Evolutionary conservation across 2,113 vertebrate genomes (phyloP), one percentile per base, ranked within the genome.

Genomic region (Leptodactylus fuscus): DNA sequence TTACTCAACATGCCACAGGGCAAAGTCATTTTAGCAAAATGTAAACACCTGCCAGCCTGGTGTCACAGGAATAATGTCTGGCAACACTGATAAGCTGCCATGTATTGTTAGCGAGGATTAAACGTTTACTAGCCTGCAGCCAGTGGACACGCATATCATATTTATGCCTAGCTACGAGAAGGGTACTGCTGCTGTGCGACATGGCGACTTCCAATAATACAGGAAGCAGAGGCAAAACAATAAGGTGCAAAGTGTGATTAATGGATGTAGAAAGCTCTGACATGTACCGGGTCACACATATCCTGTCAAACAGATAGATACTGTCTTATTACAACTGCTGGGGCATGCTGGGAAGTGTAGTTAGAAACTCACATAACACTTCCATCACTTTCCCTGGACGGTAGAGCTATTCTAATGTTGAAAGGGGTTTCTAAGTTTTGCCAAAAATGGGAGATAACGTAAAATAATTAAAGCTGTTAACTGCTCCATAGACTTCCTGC

Each of bases 21-120:
- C 70, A 73, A 75, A 58, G 34, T 60, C 15, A 58, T 82, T 82
- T 69, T 44, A 29, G 69, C 32, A 22, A 58, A 74, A 60, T 58
- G 67, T 83, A 83, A 83, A 74, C 70, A 74, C 51, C 70, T 83
- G 81, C 51, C 70, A 76, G 51, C 46, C 20, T 60, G 51, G 70
- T 46, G 69, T 58, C 51, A n/a, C 71, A 41, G 70, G 41, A 48
- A 62, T 29, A 15, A 55, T 29, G 69, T 62, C 70, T 83, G 82
- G 70, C n/a, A 75, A 15, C 15, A 22, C 70, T 75, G 71, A 83
- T 83, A 75, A 83, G n/a, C 82, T 75, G 51, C 18, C 53, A n/a
- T 75, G 70, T 36, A 46, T 44, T 75, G 34, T 60, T 32, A 60
- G 69, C 81, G 60, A 75, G 13, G 34, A 80, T 80, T 41, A 80